Conservation (phyloP, 2,888 invertebrate species). For the Chesias legatella region DNA sequence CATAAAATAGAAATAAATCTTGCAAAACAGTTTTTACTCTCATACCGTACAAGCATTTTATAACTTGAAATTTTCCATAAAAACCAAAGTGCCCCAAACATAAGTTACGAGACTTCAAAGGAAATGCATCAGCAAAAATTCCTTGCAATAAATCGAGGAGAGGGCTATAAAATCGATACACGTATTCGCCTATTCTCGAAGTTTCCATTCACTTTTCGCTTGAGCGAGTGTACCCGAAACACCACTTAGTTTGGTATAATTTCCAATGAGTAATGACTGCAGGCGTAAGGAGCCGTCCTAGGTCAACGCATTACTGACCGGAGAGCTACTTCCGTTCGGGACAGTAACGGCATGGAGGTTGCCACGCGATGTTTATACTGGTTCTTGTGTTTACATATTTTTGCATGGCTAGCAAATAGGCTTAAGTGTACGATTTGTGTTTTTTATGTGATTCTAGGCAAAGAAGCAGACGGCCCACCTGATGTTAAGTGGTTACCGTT, state of each 20-base stretch:
- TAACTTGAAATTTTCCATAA: slow-evolving; percentile 16
- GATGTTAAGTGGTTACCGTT: too few species aligned
- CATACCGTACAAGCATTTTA: slow-evolving; percentile 11
- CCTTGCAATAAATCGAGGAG: slow-evolving; percentile 46
- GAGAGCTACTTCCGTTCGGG: slow-evolving; percentile 49
- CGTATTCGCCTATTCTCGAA: slow-evolving; percentile 33
- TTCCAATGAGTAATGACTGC: slow-evolving; percentile 73
- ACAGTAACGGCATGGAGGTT: slow-evolving; percentile 37
- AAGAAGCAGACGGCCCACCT: too few species aligned
- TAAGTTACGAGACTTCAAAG: slow-evolving; percentile 29
- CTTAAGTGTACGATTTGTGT: neutral
- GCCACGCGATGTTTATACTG: slow-evolving; percentile 13
- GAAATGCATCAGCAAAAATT: slow-evolving; percentile 46
- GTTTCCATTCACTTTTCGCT: slow-evolving; percentile 41
- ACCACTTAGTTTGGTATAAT: slow-evolving; percentile 75
- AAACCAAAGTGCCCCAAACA: slow-evolving; percentile 24
- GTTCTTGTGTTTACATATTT: neutral
- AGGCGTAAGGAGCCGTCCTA: slow-evolving; percentile 57
- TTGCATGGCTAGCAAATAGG: neutral
- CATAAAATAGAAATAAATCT: slow-evolving; percentile 17
- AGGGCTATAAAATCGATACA: slow-evolving; percentile 43
- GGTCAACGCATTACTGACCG: slow-evolving; percentile 65
- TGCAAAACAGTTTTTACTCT: slow-evolving; percentile 11
- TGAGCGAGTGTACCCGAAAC: slow-evolving; percentile 68
- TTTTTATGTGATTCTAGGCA: too few species aligned